phyloP scores from a whole-genome alignment of 2,113 vertebrate genomes.

The Nothobranchius furzeri region DNA sequence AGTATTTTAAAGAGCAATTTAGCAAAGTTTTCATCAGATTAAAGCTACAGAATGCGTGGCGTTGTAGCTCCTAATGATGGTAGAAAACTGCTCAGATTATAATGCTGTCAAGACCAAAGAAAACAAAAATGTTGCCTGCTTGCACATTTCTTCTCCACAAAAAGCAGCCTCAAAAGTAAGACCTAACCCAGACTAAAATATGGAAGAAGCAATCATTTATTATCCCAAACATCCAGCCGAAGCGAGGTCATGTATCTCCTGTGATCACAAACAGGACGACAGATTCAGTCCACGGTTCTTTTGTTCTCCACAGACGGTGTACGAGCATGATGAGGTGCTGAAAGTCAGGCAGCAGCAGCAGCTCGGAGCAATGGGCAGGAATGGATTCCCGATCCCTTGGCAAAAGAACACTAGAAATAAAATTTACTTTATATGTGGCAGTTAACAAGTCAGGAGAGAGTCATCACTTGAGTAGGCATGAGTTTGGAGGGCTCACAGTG shows the following conservation, averaged over 20 bases:
- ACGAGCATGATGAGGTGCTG: slow-evolving; percentile 8
- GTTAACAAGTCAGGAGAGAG: slow-evolving; percentile 61
- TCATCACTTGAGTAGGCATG: slow-evolving; percentile 49
- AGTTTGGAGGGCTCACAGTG: slow-evolving; percentile 38
- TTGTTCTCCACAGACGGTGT: slow-evolving; percentile 31
- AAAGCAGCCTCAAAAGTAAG: neutral
- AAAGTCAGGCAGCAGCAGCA: slow-evolving; percentile 26
- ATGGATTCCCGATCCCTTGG: slow-evolving; percentile 37
- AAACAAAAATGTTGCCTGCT: no score
- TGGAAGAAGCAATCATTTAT: neutral
- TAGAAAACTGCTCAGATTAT: no score
- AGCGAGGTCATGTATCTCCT: neutral
- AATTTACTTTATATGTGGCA: slow-evolving; percentile 54
- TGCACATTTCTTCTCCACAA: no score
- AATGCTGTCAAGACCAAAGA: no score
- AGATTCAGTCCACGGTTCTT: slow-evolving; percentile 36
- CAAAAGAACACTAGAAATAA: slow-evolving; percentile 44
- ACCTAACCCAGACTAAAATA: neutral
- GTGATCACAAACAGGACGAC: slow-evolving; percentile 34
- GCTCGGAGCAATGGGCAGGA: slow-evolving; percentile 39
- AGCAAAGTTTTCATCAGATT: no score
- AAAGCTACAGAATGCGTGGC: no score
- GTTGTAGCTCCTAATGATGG: no score
- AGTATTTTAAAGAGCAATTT: no score
- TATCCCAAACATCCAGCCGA: slow-evolving; percentile 3